phyloP scores from a whole-genome alignment of 2,888 invertebrate species.

The Exocentrus adspersus region DNA sequence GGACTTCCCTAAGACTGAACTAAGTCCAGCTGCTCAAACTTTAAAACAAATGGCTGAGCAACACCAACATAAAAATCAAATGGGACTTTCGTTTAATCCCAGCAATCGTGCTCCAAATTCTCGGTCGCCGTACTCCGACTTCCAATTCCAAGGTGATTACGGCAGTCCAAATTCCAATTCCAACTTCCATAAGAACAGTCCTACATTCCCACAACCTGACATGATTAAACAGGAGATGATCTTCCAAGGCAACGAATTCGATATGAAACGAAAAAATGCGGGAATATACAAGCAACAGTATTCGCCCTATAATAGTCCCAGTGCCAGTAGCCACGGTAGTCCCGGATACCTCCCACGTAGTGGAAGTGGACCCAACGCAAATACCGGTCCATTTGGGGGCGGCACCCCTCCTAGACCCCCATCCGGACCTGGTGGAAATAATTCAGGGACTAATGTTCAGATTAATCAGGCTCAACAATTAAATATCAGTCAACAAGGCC shows the following conservation, averaged over 20 bases:
- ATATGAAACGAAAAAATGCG: constrained; percentile 63
- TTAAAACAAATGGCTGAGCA: constrained; percentile 97
- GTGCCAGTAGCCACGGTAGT: constrained; percentile 70
- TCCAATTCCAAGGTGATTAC: constrained; percentile 68
- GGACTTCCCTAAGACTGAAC: constrained; percentile 68
- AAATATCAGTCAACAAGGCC: constrained; percentile 83
- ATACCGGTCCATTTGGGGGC: constrained; percentile 54
- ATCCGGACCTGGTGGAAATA: constrained; percentile 62
- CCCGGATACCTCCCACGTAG: constrained; percentile 63
- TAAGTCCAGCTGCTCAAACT: constrained; percentile 94
- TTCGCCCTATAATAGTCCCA: constrained; percentile 74
- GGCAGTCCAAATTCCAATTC: constrained; percentile 61
- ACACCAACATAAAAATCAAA: constrained; percentile 86
- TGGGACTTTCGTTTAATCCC: constrained; percentile 70
- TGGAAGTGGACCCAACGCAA: constrained; percentile 48
- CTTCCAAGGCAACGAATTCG: constrained; percentile 59
- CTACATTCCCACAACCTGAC: constrained; percentile 63
- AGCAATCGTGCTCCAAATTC: constrained; percentile 61
- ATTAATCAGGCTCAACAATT: constrained; percentile 90
- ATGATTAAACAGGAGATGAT: constrained; percentile 70
- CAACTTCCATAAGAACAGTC: constrained; percentile 62
- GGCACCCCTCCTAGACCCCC: constrained; percentile 68
- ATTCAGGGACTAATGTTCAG: constrained; percentile 71
- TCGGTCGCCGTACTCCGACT: constrained; percentile 71
- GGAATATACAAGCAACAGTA: constrained; percentile 70